Percentiles rank a stretch among this genome's conserved stretches.
These are phyloP conservation scores for Papilio machaon DNA, from an alignment of 1,140 invertebrate genomes.

Conservation along the genomic window DNA sequence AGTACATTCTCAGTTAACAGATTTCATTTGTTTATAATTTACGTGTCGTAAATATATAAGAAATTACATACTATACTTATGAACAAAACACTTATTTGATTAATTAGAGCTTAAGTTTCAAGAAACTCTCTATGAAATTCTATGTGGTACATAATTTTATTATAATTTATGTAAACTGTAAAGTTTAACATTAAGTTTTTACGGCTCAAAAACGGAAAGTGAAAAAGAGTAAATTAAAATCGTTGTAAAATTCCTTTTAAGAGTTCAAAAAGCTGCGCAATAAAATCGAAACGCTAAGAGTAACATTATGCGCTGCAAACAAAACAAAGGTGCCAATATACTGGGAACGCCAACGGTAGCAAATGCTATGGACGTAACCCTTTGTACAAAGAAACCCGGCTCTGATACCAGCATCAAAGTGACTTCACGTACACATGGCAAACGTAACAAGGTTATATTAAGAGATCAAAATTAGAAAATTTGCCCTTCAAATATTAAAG, in stretches of 20 bases:
- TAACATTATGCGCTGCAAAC: constrained; percentile 39
- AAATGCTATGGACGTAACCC: constrained; percentile 53
- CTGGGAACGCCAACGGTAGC: constrained; percentile 40
- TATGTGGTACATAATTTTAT: no score
- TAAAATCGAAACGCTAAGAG: constrained; percentile 31
- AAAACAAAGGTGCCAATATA: constrained; percentile 48
- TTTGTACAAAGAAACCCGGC: constrained; percentile 68
- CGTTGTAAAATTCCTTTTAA: not conserved
- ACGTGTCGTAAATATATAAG: not conserved
- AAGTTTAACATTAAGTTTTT: not conserved
- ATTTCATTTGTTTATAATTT: not conserved
- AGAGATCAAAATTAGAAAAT: constrained; percentile 23
- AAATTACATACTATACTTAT: not conserved
- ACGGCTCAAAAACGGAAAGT: not conserved
- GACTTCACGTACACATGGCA: constrained; percentile 41
- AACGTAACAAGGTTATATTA: constrained; percentile 33
- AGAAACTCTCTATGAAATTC: no score
- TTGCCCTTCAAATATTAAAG: not conserved
- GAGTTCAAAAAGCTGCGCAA: constrained; percentile 4
- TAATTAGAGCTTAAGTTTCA: no score
- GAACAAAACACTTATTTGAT: not conserved
- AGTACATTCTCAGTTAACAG: constrained; percentile 3
- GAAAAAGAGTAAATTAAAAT: not conserved
- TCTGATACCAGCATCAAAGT: constrained; percentile 64
- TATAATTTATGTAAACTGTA: not conserved